phyloP scores from a whole-genome alignment of 2,888 invertebrate genomes.

The Hecatera dysodea region DNA sequence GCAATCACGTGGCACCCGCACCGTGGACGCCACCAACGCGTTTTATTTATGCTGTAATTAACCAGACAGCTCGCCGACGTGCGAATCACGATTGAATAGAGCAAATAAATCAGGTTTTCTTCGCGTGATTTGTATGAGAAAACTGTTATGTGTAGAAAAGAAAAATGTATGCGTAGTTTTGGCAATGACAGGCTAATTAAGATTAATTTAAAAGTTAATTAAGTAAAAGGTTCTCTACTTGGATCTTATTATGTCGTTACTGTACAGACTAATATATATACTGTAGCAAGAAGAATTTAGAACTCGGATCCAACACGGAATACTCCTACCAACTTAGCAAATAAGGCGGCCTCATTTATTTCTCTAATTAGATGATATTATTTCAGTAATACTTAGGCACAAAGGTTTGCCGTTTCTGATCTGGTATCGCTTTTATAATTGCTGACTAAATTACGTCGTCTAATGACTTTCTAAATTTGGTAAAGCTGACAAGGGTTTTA shows the following conservation, averaged over 20 bases:
- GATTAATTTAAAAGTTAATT: constrained; percentile 2
- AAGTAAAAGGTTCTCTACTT: not conserved
- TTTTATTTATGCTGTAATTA: constrained; percentile 33
- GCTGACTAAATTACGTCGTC: too few relatives aligned
- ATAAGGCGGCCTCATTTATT: not conserved
- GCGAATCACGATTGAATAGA: constrained; percentile 23
- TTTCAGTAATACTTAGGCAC: not conserved
- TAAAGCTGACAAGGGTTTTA: too few relatives aligned
- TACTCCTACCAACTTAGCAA: not conserved
- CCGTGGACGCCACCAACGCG: constrained; percentile 16
- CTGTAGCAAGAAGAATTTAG: not conserved
- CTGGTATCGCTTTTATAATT: too few relatives aligned
- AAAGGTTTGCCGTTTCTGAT: not conserved
- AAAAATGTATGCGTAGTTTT: not conserved
- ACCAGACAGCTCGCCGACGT: constrained; percentile 7
- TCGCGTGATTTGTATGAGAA: not conserved
- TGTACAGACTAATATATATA: not conserved
- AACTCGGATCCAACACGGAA: not conserved
- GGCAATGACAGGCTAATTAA: not conserved
- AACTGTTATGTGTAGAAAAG: not conserved
- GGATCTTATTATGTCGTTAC: not conserved
- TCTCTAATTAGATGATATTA: not conserved
- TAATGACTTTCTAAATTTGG: too few relatives aligned
- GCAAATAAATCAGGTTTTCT: constrained; percentile 6
- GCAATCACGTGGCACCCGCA: constrained; percentile 19